Percentiles rank a stretch among this genome's conserved stretches.
phyloP scores from a whole-genome alignment of 2,888 invertebrate species.

The Polymixis lichenea region DNA sequence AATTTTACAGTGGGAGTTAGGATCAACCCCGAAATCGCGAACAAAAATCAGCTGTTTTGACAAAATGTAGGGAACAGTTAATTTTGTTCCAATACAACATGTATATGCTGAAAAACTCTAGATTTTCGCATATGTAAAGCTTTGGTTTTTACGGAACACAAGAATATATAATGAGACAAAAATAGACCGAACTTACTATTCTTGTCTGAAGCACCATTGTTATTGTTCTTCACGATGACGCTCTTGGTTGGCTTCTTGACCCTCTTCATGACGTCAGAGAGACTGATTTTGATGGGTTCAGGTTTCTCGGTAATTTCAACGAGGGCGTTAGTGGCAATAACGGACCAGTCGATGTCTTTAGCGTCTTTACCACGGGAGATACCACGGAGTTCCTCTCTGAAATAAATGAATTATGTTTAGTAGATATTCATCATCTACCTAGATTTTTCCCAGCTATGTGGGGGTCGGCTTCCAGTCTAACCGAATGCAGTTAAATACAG shows the following conservation, averaged over 20 bases:
- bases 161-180: not conserved
- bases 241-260: constrained; percentile 93
- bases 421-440: too few relatives aligned
- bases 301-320: constrained; percentile 92
- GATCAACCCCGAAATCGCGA: not conserved
- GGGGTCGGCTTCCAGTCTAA: too few relatives aligned
- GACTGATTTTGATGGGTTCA: constrained; percentile 94
- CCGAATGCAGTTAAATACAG: too few relatives aligned
- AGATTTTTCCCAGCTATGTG: too few relatives aligned
- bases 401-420: constrained; percentile 28
- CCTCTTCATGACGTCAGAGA: constrained; percentile 93
- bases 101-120: not conserved
- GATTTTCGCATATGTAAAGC: too few relatives aligned
- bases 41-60: not conserved
- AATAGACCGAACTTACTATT: constrained; percentile 90
- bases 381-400: constrained; percentile 95
- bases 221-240: constrained; percentile 89
- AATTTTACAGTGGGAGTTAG: not conserved
- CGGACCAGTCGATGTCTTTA: constrained; percentile 96
- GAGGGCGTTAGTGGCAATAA: constrained; percentile 92
- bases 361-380: constrained; percentile 95
- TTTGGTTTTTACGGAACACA: not conserved
- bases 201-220: constrained; percentile 87
- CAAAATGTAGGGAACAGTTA: not conserved
- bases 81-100: not conserved